Base-by-base conservation (phyloP, 2,888 invertebrate genomes). In the Limnephilus auricula region DNA sequence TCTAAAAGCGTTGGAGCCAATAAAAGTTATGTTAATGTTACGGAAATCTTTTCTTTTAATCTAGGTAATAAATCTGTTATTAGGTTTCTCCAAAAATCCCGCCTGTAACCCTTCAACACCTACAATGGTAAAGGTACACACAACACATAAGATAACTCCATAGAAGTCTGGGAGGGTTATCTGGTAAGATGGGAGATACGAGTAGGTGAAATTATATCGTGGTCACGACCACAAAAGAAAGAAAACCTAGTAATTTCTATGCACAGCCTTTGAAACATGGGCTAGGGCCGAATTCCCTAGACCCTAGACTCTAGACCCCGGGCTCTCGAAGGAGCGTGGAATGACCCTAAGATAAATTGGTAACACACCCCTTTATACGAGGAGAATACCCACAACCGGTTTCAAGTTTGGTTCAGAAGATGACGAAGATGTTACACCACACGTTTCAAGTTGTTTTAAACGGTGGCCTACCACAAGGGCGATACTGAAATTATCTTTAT, bases 321-420 rank as follows among this genome's bases (percentile, higher is more conserved):
- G 82, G 34, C 34, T 25, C 34, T 34, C 34, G 79, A 82, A 82
- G 34, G 82, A 18, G 34, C 34, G 18, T 32, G 82, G 82, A 65
- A 87, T 45, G 37, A 45, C 85, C 40, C 50, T 25, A 32, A 78
- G 87, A 87, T 87, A 65, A 65, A 87, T 87, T 65, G 78, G 65
- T 65, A 87, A 34, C 87, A 87, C 87, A 78, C 87, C 87, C 87
- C 87, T 34, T 87, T 15, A 78, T 31, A 32, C 45, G 18, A 87
- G 50, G 18, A 78, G 50, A 65, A 65, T 65, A 6, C 50, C 6
- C 50, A 65, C 34, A 87, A 87, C 87, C 87, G 78, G 87, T 85
- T 85, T 85, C 45, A 18, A 18, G 50, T 65, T 65, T 25, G 25
- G 50, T 65, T 65, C 50, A 65, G 50, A 65, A 65, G 18, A 65